Evolutionary conservation across 2,113 vertebrate genomes (phyloP).

Genomic region (Mellivora capensis): DNA sequence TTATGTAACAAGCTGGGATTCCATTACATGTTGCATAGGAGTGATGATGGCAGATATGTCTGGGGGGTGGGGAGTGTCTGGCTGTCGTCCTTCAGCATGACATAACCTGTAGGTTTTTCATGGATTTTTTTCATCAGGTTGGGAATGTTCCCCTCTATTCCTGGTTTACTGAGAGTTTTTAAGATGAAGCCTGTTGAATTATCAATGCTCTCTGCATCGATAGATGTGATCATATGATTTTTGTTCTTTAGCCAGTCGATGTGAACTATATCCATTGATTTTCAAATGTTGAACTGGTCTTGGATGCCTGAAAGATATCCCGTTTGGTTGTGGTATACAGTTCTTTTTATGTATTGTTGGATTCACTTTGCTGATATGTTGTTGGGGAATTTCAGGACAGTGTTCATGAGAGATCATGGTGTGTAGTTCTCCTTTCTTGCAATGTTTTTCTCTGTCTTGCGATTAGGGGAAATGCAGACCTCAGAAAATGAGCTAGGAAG

Average conservation of each 20-base stretch:
- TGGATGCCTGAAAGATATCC: background rate
- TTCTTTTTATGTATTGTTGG: background rate
- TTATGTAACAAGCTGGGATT: background rate
- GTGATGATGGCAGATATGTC: background rate
- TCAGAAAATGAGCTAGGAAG: background rate
- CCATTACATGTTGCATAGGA: background rate
- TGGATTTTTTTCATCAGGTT: background rate
- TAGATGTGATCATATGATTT: background rate
- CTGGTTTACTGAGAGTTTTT: background rate
- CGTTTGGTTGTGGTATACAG: background rate
- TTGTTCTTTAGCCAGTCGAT: background rate
- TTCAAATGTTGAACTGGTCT: background rate
- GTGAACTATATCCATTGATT: background rate
- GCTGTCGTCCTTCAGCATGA: background rate
- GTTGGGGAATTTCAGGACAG: background rate
- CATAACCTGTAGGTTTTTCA: background rate
- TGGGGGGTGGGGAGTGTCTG: background rate
- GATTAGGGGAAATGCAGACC: background rate
- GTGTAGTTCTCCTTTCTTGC: background rate
- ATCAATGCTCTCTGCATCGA: background rate
- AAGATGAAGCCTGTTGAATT: background rate
- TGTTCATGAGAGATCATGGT: background rate
- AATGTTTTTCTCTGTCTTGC: background rate
- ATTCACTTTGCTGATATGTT: background rate
- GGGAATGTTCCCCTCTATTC: background rate